phyloP scores from a whole-genome alignment of 2,797 vertebrate genomes.

The Diceros bicornis region DNA sequence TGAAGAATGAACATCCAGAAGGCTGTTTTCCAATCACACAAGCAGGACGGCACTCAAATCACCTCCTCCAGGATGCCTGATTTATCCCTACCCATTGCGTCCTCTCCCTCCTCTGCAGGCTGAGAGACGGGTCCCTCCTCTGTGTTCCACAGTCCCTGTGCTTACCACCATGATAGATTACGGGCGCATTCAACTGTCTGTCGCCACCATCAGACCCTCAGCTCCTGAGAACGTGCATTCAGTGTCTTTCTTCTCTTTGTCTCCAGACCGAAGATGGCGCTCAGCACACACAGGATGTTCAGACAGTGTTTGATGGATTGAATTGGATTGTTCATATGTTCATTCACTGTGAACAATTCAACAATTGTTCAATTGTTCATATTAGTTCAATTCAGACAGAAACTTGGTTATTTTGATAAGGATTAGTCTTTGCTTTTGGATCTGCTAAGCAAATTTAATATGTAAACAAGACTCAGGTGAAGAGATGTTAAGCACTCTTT shows the following conservation, averaged over 20 bases:
- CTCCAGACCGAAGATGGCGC: background rate
- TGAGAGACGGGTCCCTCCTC: background rate
- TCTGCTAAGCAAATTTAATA: constrained; percentile 45
- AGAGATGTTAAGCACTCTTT: background rate
- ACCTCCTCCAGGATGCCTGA: background rate
- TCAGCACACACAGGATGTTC: background rate
- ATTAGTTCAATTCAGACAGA: background rate
- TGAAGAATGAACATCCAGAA: background rate
- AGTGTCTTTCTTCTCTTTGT: background rate
- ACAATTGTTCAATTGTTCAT: no score
- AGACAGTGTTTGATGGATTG: background rate
- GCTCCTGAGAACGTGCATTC: background rate
- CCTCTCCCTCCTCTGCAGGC: background rate
- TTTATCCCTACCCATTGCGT: background rate
- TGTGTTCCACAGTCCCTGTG: background rate
- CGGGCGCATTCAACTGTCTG: background rate
- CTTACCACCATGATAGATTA: background rate
- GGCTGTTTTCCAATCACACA: background rate
- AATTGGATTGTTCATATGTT: background rate
- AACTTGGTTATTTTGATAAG: constrained; percentile 17
- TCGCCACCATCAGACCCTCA: background rate
- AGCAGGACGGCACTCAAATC: background rate
- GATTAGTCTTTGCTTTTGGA: constrained; percentile 36
- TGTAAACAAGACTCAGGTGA: constrained; percentile 27
- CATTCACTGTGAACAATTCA: no score